Conservation (phyloP, 2,113 vertebrate species). For the Circaetus gallicus region DNA sequence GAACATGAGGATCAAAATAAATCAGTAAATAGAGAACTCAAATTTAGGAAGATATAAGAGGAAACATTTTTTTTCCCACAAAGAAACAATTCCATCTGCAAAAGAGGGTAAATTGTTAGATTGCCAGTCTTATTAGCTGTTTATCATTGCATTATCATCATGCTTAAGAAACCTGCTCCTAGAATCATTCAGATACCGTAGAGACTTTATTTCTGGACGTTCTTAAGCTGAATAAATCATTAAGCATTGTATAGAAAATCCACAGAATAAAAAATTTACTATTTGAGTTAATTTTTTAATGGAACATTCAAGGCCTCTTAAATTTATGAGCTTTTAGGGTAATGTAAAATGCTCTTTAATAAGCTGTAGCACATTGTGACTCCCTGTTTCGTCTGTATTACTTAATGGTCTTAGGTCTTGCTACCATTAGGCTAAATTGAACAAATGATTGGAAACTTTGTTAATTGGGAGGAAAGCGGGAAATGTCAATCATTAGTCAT, state of each 20-base stretch:
- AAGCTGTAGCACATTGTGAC: neutral
- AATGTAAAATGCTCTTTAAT: neutral
- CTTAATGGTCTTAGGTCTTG: constrained; percentile 2
- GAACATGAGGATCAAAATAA: neutral
- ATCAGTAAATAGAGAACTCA: neutral
- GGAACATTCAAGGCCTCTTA: neutral
- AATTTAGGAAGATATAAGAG: neutral
- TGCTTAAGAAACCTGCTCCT: neutral
- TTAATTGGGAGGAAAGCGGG: neutral
- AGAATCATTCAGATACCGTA: neutral
- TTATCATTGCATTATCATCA: neutral
- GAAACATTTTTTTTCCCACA: neutral
- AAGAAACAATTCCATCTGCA: neutral
- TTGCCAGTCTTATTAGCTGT: neutral
- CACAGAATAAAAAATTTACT: neutral
- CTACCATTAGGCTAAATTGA: constrained; percentile 19
- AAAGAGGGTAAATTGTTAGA: neutral
- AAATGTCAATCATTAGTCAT: neutral
- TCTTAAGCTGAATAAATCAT: neutral
- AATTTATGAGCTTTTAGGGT: neutral
- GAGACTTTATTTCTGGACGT: neutral
- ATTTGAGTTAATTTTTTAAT: neutral
- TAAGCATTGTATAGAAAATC: neutral
- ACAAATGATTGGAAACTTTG: neutral
- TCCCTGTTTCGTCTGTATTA: neutral